Conservation (phyloP, 2,888 invertebrate species). For the Caprella mutica region DNA sequence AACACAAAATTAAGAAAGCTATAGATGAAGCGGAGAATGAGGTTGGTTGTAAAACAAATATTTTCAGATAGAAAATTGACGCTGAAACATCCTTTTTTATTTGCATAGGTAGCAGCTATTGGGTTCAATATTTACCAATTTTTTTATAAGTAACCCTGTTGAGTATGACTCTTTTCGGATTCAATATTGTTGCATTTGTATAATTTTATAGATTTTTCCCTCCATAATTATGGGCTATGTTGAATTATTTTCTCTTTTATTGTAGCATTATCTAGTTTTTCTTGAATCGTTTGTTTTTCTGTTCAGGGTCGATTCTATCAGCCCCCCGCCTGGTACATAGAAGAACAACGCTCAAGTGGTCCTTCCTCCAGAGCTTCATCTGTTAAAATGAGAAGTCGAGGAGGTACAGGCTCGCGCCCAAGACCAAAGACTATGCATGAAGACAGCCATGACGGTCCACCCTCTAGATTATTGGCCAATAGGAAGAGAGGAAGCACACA, state of each 20-base stretch:
- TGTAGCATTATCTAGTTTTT: no score
- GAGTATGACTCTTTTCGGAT: no score
- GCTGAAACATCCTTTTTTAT: not conserved
- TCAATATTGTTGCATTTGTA: no score
- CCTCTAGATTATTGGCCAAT: slow-evolving; percentile 47
- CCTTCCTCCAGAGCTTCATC: slow-evolving; percentile 24
- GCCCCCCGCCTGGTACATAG: slow-evolving; percentile 27
- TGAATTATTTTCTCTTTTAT: no score
- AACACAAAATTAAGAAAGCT: slow-evolving; percentile 85
- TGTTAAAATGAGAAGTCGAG: slow-evolving; percentile 43
- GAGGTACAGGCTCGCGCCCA: slow-evolving; percentile 39
- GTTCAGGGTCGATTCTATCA: slow-evolving; percentile 32
- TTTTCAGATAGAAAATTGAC: not conserved
- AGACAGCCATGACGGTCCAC: slow-evolving; percentile 44
- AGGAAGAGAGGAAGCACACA: slow-evolving; percentile 21
- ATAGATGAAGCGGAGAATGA: slow-evolving; percentile 65
- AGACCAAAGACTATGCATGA: slow-evolving; percentile 55
- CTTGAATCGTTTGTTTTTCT: no score
- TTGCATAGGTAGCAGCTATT: not conserved
- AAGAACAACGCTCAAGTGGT: slow-evolving; percentile 18
- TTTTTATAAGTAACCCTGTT: no score
- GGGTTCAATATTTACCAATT: not conserved
- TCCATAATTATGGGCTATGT: no score
- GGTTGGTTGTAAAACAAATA: slow-evolving; percentile 34
- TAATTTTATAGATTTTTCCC: no score